Percentiles rank a stretch among this genome's conserved stretches.
Conservation (phyloP, 2,113 vertebrate species). For the Onychorhynchus coronatus region DNA sequence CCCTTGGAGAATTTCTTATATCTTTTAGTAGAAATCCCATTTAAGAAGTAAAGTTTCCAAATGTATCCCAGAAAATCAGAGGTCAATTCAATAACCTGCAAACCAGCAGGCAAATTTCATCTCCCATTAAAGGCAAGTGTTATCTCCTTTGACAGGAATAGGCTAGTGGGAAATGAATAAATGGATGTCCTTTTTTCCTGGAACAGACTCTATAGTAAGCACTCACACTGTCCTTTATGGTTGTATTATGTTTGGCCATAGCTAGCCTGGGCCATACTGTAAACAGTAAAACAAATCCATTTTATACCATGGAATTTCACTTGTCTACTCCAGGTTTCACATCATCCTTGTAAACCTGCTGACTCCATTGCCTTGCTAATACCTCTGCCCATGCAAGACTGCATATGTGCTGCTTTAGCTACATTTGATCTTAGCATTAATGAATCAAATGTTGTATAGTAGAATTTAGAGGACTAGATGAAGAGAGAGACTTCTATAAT, state of each 20-base stretch:
- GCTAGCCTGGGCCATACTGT: background rate
- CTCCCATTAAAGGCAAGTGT: background rate
- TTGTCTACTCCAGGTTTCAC: background rate
- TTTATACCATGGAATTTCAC: background rate
- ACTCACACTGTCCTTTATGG: background rate
- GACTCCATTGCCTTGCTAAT: background rate
- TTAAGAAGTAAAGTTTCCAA: conserved; percentile 57
- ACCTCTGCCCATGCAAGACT: background rate
- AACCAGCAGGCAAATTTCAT: conserved; percentile 30
- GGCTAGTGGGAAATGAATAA: background rate
- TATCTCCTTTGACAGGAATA: conserved; percentile 40
- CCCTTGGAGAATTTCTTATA: conserved; percentile 23
- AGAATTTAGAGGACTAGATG: background rate
- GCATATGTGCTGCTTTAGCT: background rate
- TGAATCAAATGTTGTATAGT: background rate
- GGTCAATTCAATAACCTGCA: conserved; percentile 33
- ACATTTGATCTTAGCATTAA: background rate
- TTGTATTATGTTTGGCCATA: background rate
- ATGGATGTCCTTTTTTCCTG: background rate
- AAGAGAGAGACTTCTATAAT: background rate
- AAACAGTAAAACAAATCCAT: background rate
- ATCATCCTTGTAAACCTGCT: background rate
- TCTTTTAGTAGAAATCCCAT: conserved; percentile 45
- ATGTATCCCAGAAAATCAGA: conserved; percentile 23
- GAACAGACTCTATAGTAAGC: background rate